Evolutionary conservation across 1,140 invertebrate species (phyloP).

Genomic region (Brachionus calyciflorus): DNA sequence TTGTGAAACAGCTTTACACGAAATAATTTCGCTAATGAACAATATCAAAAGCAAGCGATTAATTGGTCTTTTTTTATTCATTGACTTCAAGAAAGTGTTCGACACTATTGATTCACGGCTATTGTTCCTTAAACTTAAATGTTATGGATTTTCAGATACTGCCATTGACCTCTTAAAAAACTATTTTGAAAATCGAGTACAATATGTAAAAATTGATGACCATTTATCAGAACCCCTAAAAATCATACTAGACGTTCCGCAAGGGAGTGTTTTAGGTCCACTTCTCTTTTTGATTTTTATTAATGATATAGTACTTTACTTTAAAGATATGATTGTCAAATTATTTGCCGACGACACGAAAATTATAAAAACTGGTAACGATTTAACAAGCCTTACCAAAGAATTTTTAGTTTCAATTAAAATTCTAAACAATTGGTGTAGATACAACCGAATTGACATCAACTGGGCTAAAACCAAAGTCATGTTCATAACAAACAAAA

Average conservation of each 20-base stretch:
- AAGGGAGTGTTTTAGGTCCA: neutral
- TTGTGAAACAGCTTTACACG: neutral
- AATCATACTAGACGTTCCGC: neutral
- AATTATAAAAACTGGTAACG: no score
- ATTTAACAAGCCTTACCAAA: no score
- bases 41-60: neutral
- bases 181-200: slow-evolving; percentile 17
- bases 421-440: no score
- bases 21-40: neutral
- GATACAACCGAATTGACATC: no score
- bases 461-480: no score
- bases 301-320: slow-evolving; percentile 2
- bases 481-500: no score
- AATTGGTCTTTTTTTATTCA: neutral
- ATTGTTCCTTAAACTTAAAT: neutral
- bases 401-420: no score
- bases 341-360: no score
- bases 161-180: neutral
- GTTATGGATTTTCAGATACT: neutral
- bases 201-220: slow-evolving; percentile 1
- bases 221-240: neutral
- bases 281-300: slow-evolving; percentile 25
- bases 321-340: neutral
- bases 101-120: neutral
- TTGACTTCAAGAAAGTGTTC: slow-evolving; percentile 38